phyloP scores from a whole-genome alignment of 2,797 vertebrate species.

The Cercopithecus neglectus region DNA sequence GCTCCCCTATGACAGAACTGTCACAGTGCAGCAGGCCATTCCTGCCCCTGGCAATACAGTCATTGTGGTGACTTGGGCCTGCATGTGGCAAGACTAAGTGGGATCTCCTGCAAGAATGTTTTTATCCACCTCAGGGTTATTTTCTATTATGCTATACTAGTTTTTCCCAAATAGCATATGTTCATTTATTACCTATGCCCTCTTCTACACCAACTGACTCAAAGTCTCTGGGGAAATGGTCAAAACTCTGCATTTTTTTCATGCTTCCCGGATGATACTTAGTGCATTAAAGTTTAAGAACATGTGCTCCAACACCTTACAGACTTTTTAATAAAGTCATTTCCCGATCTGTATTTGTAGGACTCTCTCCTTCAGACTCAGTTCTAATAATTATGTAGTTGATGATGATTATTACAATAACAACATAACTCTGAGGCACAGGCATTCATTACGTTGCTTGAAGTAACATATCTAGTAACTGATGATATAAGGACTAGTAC shows the following conservation, averaged over 20 bases:
- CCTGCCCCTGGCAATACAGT: neutral
- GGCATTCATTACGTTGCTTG: neutral
- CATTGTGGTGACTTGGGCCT: neutral
- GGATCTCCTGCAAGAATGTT: neutral
- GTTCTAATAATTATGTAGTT: neutral
- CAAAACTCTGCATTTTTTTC: neutral
- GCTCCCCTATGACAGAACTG: neutral
- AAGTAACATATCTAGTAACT: neutral
- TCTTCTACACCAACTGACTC: neutral
- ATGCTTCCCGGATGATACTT: neutral
- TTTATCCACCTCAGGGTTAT: neutral
- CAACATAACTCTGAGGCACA: neutral
- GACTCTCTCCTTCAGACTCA: neutral
- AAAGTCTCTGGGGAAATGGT: neutral
- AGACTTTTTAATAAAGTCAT: neutral
- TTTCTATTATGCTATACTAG: neutral
- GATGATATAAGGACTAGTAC: neutral
- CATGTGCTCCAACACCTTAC: neutral
- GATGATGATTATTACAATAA: neutral
- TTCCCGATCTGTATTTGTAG: neutral
- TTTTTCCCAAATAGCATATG: neutral
- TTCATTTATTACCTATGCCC: neutral
- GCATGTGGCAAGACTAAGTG: neutral
- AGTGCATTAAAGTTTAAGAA: neutral
- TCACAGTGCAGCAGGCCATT: neutral